Evolutionary conservation across 2,888 invertebrate genomes (phyloP), one percentile per base, ranked within the genome.

Genomic region (Xanthorhoe spadicearia): DNA sequence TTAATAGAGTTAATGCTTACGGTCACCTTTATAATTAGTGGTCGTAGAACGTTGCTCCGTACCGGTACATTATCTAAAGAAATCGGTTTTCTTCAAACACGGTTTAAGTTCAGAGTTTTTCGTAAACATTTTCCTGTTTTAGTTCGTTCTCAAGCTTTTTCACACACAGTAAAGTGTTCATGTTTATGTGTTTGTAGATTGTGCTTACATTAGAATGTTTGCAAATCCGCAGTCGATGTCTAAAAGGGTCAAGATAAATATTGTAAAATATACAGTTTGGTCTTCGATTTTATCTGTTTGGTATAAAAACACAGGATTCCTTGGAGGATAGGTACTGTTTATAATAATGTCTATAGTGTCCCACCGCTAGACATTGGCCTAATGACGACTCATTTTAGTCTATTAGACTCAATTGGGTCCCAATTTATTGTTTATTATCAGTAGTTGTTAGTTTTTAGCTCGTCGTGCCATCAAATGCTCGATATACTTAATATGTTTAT

Each of bases 151-250:
- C 50, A 66, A 71, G 69, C 69, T 69, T 32, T 71, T 73, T 71
- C 67, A 70, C 70, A 66, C 69, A 66, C 68, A 68, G 69, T 72
- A 66, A 72, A 70, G 63, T 69, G 70, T 72, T 69, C 69, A 72
- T 69, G 63, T 70, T 67, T 68, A 68, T 61, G 54, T 64, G 60
- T 71, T 69, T 59, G 66, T 64, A 71, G 68, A 57, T 71, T 69
- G 53, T 55, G 58, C 69, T 52, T 59, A 70, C 72, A 72, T 70
- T 69, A 66, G 58, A 43, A 49, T 57, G 62, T 67, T 69, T 59
- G 61, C 57, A 23, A 65, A 61, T 61, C 64, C 52, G 63, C 68
- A 49, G 35, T 66, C 64, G 62, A 64, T 56, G 59, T 61, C 49
- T 43, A 13, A 13, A 48, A 48, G 48, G 48, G 38, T 43, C 13